A percentile compares a stretch with the other conserved stretches of the same genome.
Conservation (phyloP, 2,113 vertebrate genomes). For the Tragelaphus buxtoni region DNA sequence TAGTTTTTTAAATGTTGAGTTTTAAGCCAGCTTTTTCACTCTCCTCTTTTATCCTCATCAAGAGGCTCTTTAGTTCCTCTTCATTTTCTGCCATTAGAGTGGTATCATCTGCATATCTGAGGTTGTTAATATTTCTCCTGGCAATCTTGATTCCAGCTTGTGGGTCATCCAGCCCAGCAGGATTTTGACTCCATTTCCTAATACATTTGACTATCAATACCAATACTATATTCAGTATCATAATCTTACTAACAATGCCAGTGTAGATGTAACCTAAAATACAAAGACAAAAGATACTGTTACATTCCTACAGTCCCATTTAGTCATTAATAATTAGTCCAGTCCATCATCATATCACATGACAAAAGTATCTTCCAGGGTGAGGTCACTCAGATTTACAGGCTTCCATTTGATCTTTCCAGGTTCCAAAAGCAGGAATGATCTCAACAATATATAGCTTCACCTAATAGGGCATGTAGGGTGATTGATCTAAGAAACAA, state of each 20-base stretch:
- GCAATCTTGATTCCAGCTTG: too few relatives aligned
- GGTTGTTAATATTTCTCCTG: too few relatives aligned
- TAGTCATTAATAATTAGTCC: not conserved
- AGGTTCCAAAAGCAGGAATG: not conserved
- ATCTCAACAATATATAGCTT: not conserved
- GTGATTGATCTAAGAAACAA: not conserved
- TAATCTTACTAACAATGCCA: not conserved
- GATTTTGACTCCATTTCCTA: not conserved
- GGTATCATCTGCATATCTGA: too few relatives aligned
- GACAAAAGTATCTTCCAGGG: not conserved
- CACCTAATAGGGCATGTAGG: not conserved
- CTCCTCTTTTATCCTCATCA: too few relatives aligned
- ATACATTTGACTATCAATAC: not conserved
- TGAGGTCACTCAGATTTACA: not conserved
- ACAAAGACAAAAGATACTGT: not conserved
- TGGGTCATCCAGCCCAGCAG: not conserved
- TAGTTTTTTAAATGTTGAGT: too few relatives aligned
- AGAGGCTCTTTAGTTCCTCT: too few relatives aligned
- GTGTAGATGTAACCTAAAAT: not conserved
- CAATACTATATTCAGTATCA: not conserved
- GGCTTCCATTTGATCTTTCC: not conserved
- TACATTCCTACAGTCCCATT: not conserved
- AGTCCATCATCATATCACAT: not conserved
- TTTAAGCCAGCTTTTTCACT: too few relatives aligned
- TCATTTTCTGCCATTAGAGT: too few relatives aligned